These are phyloP conservation scores for Corythaixoides concolor DNA, from an alignment of 2,113 vertebrate species.

Conservation along the genomic window DNA sequence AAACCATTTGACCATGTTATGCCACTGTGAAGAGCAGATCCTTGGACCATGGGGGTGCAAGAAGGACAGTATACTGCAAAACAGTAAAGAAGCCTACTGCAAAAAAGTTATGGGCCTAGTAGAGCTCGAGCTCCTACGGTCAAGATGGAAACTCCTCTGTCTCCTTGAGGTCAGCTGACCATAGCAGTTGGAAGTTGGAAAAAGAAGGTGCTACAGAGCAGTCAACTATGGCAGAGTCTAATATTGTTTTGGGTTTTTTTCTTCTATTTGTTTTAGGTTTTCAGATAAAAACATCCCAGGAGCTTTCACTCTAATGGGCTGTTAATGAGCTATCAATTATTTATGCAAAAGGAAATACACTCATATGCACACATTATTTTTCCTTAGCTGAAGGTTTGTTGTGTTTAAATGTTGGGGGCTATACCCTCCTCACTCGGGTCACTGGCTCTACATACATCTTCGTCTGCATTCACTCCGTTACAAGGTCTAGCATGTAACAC, in stretches of 20 bases:
- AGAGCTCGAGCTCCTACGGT: neutral
- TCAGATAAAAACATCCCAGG: slow-evolving; percentile 15
- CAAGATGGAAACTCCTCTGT: neutral
- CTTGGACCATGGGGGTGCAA: neutral
- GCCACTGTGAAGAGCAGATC: neutral
- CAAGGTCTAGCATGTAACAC: neutral
- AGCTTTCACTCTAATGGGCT: slow-evolving; percentile 20
- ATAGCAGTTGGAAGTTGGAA: neutral
- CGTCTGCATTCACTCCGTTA: neutral
- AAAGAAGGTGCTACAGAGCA: neutral
- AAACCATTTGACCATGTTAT: neutral
- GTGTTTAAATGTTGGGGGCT: neutral
- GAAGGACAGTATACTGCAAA: neutral
- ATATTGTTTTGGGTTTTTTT: neutral
- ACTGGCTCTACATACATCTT: neutral
- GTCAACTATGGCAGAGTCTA: neutral
- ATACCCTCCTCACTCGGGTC: neutral
- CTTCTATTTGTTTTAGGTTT: neutral
- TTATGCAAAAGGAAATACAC: slow-evolving; percentile 31
- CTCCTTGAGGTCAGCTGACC: neutral
- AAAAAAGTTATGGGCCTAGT: neutral
- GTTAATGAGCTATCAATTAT: slow-evolving; percentile 55
- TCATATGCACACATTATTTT: neutral
- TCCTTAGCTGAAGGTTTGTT: neutral
- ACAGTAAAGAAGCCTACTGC: neutral